A percentile compares a stretch with the other conserved stretches of the same genome.
Evolutionary conservation across 2,797 vertebrate species (phyloP).

Genomic region (Neopelma chrysocephalum): DNA sequence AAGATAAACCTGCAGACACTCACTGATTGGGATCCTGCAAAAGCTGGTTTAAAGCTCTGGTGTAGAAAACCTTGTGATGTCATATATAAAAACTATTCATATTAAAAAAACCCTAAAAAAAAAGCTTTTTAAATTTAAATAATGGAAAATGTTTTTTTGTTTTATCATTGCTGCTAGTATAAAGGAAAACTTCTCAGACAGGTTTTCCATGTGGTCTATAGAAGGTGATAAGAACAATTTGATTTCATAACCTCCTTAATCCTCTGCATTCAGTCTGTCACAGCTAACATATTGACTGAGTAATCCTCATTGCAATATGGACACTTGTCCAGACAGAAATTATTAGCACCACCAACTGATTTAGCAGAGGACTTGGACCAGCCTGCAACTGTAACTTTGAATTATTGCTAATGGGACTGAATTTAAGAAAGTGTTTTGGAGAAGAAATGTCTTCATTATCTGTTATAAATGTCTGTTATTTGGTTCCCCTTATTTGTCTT

Average conservation of each 20-base stretch:
- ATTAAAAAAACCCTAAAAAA: not conserved
- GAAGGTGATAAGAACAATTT: not conserved
- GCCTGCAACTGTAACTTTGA: too few species aligned
- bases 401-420: too few species aligned
- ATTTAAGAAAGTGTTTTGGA: too few species aligned
- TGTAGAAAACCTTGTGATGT: not conserved
- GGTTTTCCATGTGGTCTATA: not conserved
- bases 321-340: not conserved
- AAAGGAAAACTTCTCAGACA: not conserved
- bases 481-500: too few species aligned
- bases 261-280: not conserved
- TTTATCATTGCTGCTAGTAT: not conserved
- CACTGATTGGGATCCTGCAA: not conserved
- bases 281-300: not conserved
- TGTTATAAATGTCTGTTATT: too few species aligned
- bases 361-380: too few species aligned
- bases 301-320: not conserved
- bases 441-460: too few species aligned
- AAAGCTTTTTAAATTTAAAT: not conserved
- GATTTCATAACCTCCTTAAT: not conserved
- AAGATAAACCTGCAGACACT: not conserved
- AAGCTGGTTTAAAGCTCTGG: not conserved
- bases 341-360: not conserved
- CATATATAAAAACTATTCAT: not conserved
- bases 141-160: not conserved